Base-by-base conservation (phyloP, 2,797 vertebrate genomes). In the Borostomias antarcticus region DNA sequence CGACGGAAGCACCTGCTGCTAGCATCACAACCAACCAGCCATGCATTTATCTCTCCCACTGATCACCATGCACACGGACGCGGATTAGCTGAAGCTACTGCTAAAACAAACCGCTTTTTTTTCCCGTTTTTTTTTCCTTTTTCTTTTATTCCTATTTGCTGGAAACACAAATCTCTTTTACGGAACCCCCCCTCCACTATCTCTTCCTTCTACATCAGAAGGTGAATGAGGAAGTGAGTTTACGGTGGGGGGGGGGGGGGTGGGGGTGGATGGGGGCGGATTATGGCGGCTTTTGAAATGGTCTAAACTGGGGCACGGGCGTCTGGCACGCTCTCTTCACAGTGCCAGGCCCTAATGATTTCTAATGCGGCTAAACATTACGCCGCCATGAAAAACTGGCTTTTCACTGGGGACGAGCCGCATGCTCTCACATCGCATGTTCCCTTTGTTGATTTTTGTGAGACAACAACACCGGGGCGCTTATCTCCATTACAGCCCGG, bases 371-470 rank as follows among this genome's bases (percentile, higher is more conserved):
- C 86, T 89, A 89, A 91, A 90, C 85, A 85, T 88, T 70, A 76
- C 61, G 48, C 74, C 62, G 70, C 76, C n/a, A 76, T 74, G 78
- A 82, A 89, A 89, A 83, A 70, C 73, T 48, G 4, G 72, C 89
- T 87, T 89, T 89, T 77, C 86, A 73, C 85, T 60, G 74, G 88
- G 88, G 87, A 59, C 68, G 35, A 68, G 74, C 72, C 71, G 65
- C 83, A 90, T 90, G n/a, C 90, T 91, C 90, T 91, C 83, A 87
- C 86, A 85, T 89, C 82, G 72, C 88, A 78, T 89, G 90, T 90
- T 92, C 82, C 75, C 82, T 92, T 93, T 92, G 90, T 92, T 92
- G 90, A 87, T 89, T 88, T 90, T 80, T 68, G 75, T 75, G 74
- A 87, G 88, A 90, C 89, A 87, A 92, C 90, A 87, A 89, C 79